Evolutionary conservation across 2,888 invertebrate genomes (phyloP).

Genomic region (Flexamia atlantica): DNA sequence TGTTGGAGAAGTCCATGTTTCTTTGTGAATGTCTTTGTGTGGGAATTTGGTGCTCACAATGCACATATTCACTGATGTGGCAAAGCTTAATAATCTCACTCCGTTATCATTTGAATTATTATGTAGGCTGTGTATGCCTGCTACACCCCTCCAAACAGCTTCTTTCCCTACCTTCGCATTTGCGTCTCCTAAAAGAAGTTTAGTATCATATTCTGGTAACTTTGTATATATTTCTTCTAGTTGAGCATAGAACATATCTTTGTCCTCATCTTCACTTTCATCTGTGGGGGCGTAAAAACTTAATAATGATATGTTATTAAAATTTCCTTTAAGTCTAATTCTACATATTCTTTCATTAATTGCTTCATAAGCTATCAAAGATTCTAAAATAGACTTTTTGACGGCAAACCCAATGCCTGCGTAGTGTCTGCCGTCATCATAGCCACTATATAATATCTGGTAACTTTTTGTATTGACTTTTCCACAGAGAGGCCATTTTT

Average conservation of each 20-base stretch:
- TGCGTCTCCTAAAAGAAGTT: constrained; percentile 66
- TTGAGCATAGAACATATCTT: constrained; percentile 67
- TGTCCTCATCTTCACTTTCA: constrained; percentile 66
- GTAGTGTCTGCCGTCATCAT: constrained; percentile 46
- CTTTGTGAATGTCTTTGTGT: constrained; percentile 7
- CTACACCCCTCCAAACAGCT: constrained; percentile 63
- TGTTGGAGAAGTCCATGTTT: constrained; percentile 63
- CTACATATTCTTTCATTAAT: constrained; percentile 66
- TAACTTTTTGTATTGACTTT: constrained; percentile 58
- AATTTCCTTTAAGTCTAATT: constrained; percentile 66
- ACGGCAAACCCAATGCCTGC: constrained; percentile 61
- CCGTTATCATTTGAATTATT: constrained; percentile 54
- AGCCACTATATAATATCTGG: constrained; percentile 62
- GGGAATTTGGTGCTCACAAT: constrained; percentile 39
- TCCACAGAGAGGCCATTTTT: constrained; percentile 64
- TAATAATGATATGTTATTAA: constrained; percentile 65
- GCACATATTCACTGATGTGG: neutral
- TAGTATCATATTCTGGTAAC: constrained; percentile 64
- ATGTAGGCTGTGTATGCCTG: constrained; percentile 66
- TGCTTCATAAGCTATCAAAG: constrained; percentile 63
- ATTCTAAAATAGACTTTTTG: constrained; percentile 37
- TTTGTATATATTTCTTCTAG: constrained; percentile 63
- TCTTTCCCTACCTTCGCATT: constrained; percentile 69
- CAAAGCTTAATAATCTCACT: constrained; percentile 37
- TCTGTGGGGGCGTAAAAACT: constrained; percentile 68